These are phyloP conservation scores for Pseudochirops cupreus DNA, from an alignment of 2,797 vertebrate species.

Conservation along the genomic window DNA sequence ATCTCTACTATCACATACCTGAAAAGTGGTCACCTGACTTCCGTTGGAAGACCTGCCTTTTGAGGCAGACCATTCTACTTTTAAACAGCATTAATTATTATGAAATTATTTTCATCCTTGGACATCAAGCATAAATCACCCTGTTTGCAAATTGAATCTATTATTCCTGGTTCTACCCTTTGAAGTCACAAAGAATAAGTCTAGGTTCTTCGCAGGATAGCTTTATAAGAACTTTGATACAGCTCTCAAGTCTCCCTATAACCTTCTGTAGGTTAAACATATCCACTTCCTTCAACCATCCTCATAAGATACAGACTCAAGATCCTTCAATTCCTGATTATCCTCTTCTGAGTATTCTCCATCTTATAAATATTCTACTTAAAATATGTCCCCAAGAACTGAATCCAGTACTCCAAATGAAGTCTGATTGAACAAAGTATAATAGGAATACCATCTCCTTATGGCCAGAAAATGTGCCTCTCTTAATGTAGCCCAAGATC, in stretches of 20 bases:
- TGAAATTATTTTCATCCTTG: not conserved
- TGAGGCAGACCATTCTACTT: not conserved
- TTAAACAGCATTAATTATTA: not conserved
- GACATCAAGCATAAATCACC: not conserved
- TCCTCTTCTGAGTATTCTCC: not conserved
- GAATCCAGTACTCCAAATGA: not conserved
- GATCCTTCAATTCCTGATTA: not conserved
- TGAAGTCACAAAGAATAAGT: not conserved
- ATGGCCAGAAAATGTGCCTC: not conserved
- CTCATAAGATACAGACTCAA: not conserved
- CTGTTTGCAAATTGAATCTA: not conserved
- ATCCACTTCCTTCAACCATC: not conserved
- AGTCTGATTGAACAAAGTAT: not conserved
- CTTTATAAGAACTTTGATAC: not conserved
- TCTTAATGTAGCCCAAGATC: not conserved
- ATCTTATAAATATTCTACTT: not conserved
- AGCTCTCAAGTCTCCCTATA: not conserved
- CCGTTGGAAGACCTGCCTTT: not conserved
- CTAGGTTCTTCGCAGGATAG: not conserved
- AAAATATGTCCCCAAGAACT: not conserved
- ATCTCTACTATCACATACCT: not conserved
- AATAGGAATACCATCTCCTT: not conserved
- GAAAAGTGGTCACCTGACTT: not conserved
- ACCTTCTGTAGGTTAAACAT: not conserved
- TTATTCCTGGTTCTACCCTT: not conserved